Conservation (phyloP, 2,888 invertebrate species). For the Drosophila algonquin region DNA sequence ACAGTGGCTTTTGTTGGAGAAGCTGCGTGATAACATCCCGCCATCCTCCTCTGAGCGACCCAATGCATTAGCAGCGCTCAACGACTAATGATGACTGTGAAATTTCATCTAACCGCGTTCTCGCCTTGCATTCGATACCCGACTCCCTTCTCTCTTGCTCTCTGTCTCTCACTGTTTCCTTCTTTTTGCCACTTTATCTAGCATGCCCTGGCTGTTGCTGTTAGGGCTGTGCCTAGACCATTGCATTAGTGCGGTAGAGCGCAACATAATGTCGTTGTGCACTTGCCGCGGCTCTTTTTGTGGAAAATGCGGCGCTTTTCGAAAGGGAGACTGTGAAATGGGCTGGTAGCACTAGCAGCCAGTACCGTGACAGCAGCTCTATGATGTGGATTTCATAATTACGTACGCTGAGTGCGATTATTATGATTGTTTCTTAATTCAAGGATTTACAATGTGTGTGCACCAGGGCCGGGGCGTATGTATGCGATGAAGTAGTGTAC, state of each 20-base stretch:
- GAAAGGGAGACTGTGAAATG: slow-evolving; percentile 18
- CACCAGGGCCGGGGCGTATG: slow-evolving; percentile 13
- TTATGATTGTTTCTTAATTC: slow-evolving; percentile 81
- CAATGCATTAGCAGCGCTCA: slow-evolving; percentile 66
- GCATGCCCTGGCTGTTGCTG: slow-evolving; percentile 56
- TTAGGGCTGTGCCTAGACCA: slow-evolving; percentile 62
- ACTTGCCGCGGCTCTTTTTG: slow-evolving; percentile 69
- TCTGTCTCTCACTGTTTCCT: neutral
- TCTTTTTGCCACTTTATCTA: slow-evolving; percentile 36
- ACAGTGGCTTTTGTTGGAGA: slow-evolving; percentile 65
- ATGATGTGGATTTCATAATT: slow-evolving; percentile 69
- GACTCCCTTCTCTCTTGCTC: neutral
- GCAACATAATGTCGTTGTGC: slow-evolving; percentile 73
- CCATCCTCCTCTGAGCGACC: slow-evolving; percentile 29
- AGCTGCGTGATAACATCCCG: slow-evolving; percentile 54
- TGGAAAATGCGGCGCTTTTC: slow-evolving; percentile 55
- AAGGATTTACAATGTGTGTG: slow-evolving; percentile 58
- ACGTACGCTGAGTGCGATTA: slow-evolving; percentile 74
- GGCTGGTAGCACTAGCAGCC: slow-evolving; percentile 19
- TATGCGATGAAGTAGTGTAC: neutral
- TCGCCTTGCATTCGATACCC: neutral
- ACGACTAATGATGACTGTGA: slow-evolving; percentile 62
- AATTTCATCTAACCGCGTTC: slow-evolving; percentile 57
- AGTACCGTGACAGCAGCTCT: slow-evolving; percentile 30
- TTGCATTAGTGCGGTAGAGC: slow-evolving; percentile 74